Conservation (phyloP, 2,888 invertebrate genomes). For the Aphidius colemani region DNA sequence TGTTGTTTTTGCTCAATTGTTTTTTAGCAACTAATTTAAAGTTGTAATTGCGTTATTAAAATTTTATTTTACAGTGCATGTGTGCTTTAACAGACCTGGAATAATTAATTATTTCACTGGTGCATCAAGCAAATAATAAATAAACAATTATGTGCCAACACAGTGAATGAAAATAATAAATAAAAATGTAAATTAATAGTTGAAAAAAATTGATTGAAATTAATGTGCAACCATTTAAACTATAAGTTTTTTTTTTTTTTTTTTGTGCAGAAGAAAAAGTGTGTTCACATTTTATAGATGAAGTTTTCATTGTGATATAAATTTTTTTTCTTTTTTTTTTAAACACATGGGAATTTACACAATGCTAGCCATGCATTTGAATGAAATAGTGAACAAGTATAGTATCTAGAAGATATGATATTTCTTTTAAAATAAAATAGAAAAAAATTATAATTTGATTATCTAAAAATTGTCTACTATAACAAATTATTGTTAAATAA, state of each 20-base stretch:
- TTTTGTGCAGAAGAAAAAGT: conserved; percentile 27
- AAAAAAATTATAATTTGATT: neutral
- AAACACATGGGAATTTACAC: conserved; percentile 40
- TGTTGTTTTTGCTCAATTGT: neutral
- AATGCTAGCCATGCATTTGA: conserved; percentile 47
- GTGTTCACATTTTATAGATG: conserved; percentile 15
- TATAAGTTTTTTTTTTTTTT: conserved; percentile 18
- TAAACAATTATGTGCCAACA: conserved; percentile 16
- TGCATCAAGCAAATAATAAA: conserved; percentile 26
- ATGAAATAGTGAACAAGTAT: conserved; percentile 25
- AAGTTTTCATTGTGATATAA: conserved; percentile 9
- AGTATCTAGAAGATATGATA: conserved; percentile 29
- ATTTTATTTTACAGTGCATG: conserved; percentile 19
- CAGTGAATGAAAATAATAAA: neutral
- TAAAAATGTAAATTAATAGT: neutral
- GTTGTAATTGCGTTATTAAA: conserved; percentile 6
- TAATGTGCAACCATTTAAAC: conserved; percentile 31
- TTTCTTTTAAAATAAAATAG: neutral
- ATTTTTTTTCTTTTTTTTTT: conserved; percentile 12
- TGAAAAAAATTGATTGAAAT: neutral
- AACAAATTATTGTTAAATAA: conserved; percentile 3
- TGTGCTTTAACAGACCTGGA: conserved; percentile 23
- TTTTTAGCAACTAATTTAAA: neutral
- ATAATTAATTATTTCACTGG: conserved; percentile 11
- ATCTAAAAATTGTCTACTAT: neutral